These are phyloP conservation scores for Trichopoda pennipes DNA, from an alignment of 2,888 invertebrate species.

Conservation along the genomic window DNA sequence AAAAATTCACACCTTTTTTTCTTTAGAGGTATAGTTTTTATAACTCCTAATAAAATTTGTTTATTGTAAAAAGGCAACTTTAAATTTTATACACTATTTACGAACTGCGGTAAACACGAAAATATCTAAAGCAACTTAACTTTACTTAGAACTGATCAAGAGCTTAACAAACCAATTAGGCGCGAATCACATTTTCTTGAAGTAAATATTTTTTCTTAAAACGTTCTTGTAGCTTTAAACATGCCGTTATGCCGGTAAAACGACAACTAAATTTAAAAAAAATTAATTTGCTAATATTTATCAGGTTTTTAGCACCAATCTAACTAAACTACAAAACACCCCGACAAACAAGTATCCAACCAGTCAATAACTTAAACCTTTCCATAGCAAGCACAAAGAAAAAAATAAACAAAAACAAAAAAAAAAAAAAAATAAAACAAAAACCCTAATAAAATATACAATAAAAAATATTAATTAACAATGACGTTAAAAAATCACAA, in stretches of 20 bases:
- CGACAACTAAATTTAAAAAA: slow-evolving; percentile 58
- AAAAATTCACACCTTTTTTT: slow-evolving; percentile 48
- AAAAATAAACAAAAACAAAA: slow-evolving; percentile 36
- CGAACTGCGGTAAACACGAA: background rate
- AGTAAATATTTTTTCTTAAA: background rate
- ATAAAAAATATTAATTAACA: slow-evolving; percentile 33
- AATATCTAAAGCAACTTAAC: background rate
- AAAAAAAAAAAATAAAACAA: slow-evolving; percentile 30
- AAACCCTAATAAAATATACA: slow-evolving; percentile 59
- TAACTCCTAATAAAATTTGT: background rate
- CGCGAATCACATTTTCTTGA: slow-evolving; percentile 42
- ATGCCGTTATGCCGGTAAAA: slow-evolving; percentile 62
- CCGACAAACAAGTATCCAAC: slow-evolving; percentile 11
- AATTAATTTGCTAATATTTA: slow-evolving; percentile 63
- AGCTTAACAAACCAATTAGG: slow-evolving; percentile 12
- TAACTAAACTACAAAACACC: slow-evolving; percentile 3
- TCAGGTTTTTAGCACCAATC: slow-evolving; percentile 53
- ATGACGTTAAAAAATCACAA: slow-evolving; percentile 60
- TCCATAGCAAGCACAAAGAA: background rate
- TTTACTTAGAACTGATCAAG: background rate
- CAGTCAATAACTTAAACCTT: slow-evolving; percentile 22
- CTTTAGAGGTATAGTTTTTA: slow-evolving; percentile 10
- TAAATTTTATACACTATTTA: background rate
- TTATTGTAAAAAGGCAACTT: background rate
- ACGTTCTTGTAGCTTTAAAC: slow-evolving; percentile 32